Evolutionary conservation across 2,888 invertebrate genomes (phyloP).

Genomic region (Pristionchus japonicus): DNA sequence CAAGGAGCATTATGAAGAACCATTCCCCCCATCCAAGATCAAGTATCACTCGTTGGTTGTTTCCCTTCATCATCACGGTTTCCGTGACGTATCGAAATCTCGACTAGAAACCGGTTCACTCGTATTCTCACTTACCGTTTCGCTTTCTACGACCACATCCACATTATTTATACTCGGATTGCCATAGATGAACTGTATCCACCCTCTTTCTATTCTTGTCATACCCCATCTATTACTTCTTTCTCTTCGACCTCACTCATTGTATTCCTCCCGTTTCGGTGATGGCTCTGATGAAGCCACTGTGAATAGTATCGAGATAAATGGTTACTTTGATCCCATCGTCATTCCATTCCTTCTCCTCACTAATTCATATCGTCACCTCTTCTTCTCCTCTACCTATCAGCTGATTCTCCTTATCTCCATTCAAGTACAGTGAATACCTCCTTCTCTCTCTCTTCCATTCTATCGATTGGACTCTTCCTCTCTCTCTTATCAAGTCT

Average conservation of each 20-base stretch:
- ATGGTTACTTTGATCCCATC: not conserved
- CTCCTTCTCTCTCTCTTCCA: constrained; percentile 1
- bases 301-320: not conserved
- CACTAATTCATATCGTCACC: not conserved
- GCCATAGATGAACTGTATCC: not conserved
- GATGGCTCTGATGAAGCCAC: not conserved
- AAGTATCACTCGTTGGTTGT: not conserved
- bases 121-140: not conserved
- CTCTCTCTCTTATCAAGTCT: constrained; percentile 32
- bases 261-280: not conserved
- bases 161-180: not conserved
- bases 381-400: not conserved
- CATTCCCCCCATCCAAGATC: not conserved
- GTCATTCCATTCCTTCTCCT: not conserved
- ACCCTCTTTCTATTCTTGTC: constrained; percentile 3
- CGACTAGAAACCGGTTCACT: not conserved
- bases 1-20: not conserved
- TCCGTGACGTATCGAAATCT: not conserved
- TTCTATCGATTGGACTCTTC: not conserved
- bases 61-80: not conserved
- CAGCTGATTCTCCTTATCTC: constrained; percentile 12
- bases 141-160: too few species aligned
- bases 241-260: constrained; percentile 15
- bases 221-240: not conserved
- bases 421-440: constrained; percentile 14